Base-by-base conservation (phyloP, 1,140 invertebrate genomes). In the Anagrus nilaparvatae region DNA sequence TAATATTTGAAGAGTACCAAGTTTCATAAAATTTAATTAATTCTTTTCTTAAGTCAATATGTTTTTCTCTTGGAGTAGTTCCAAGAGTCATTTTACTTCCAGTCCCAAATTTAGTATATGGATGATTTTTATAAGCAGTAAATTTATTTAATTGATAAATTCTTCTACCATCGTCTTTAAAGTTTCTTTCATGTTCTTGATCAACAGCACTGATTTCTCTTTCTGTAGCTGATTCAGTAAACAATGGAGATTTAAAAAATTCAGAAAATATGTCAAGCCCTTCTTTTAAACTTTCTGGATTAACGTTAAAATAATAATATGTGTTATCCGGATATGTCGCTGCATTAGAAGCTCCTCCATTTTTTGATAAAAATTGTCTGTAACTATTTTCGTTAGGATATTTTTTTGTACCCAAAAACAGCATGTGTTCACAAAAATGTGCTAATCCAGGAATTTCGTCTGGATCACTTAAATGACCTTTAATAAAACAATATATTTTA, bases 381-480 rank as follows among this genome's bases (percentile, higher is more conserved):
- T 96, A 97, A 46, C 88, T 87, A 70, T 96, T 96, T 67, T 95
- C 87, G 56, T 80, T 71, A 19, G 93, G 92, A 74, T 95, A 97
- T 68, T 93, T 94, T 55, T 90, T 71, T 0, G 85, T 96, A 12
- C 94, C 94, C 32, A 97, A 64, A 63, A 97, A 97, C 4, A 97
- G 70, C 93, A 97, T 97, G 61, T 97, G 94, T 62, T 97, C 93
- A 63, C 88, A 93, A 62, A 97, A 97, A 63, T 97, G 94, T 9
- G 93, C 92, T 40, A 97, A 63, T 0, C 94, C 93, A 4, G 86
- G 87, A 8, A 97, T 54, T 34, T 90, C 76, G 20, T 75, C 69
- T 0, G 92, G 91, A 68, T 98, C 94, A 52, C 77, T 83, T 70
- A 97, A 77, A 52, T 75, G 79, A 9, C 86, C 86, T 83, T 54